Evolutionary conservation across 2,888 invertebrate genomes (phyloP).

Genomic region (Litoditis marina): DNA sequence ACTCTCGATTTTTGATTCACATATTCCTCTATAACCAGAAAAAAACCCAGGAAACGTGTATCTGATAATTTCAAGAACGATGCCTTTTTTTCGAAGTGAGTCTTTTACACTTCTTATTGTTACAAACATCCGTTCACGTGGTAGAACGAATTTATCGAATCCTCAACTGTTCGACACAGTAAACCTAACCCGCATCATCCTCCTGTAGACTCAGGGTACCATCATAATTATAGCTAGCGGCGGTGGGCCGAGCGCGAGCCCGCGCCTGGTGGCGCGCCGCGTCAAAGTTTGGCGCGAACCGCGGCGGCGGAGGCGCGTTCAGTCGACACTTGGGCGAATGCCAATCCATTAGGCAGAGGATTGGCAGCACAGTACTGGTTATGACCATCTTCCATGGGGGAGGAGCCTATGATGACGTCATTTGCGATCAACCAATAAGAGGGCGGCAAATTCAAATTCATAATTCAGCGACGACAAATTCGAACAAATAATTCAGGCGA

Average conservation of each 20-base stretch:
- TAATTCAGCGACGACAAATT: too few species aligned
- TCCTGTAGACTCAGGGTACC: not conserved
- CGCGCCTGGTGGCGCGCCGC: not conserved
- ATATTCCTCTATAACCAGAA: too few species aligned
- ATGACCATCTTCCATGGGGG: slow-evolving; percentile 21
- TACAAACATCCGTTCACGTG: too few species aligned
- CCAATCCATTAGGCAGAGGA: slow-evolving; percentile 60
- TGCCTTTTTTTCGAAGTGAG: too few species aligned
- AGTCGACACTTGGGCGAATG: slow-evolving; percentile 52
- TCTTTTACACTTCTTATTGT: too few species aligned
- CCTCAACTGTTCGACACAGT: too few species aligned
- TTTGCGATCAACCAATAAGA: not conserved
- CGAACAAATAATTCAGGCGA: too few species aligned
- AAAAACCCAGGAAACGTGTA: too few species aligned
- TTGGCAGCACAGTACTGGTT: slow-evolving; percentile 52
- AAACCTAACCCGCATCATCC: not conserved
- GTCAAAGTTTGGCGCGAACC: slow-evolving; percentile 49
- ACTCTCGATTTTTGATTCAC: not conserved
- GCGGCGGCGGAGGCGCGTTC: slow-evolving; percentile 51
- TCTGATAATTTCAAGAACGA: too few species aligned
- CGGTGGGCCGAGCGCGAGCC: not conserved
- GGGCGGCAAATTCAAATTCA: not conserved
- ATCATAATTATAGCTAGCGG: slow-evolving; percentile 1
- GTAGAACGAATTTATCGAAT: too few species aligned
- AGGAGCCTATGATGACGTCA: slow-evolving; percentile 3